These are phyloP conservation scores for Tipula unca DNA, from an alignment of 2,888 invertebrate species.

Conservation along the genomic window DNA sequence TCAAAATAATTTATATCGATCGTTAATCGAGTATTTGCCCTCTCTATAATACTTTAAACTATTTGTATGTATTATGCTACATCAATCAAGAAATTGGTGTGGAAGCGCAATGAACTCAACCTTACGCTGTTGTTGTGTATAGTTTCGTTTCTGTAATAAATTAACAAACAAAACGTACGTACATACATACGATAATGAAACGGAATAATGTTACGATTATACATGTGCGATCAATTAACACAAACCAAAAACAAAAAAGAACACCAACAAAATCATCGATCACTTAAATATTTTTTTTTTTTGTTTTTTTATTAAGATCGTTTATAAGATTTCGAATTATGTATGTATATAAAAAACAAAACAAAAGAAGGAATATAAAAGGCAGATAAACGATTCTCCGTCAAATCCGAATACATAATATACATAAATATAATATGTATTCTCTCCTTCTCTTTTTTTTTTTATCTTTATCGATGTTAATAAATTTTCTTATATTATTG, in stretches of 20 bases:
- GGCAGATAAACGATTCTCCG: neutral
- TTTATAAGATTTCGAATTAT: neutral
- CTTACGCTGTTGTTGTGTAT: neutral
- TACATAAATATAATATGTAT: neutral
- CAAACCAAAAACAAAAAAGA: conserved; percentile 1
- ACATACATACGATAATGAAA: neutral
- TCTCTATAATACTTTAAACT: neutral
- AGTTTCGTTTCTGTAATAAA: neutral
- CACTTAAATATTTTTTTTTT: neutral
- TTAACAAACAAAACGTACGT: neutral
- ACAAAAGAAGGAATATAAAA: neutral
- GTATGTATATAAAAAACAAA: neutral
- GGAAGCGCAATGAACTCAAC: neutral
- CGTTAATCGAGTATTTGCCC: neutral
- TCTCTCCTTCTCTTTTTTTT: neutral
- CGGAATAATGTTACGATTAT: neutral
- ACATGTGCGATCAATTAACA: conserved; percentile 14
- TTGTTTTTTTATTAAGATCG: neutral
- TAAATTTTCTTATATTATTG: neutral
- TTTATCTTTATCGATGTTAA: neutral
- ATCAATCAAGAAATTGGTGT: neutral
- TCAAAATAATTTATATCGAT: neutral
- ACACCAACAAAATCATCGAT: neutral
- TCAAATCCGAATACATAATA: neutral
- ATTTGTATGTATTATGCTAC: neutral